Evolutionary conservation across 1,140 invertebrate species (phyloP), one percentile per base, ranked within the genome.

Genomic region (Zaprionus lachaisei): DNA sequence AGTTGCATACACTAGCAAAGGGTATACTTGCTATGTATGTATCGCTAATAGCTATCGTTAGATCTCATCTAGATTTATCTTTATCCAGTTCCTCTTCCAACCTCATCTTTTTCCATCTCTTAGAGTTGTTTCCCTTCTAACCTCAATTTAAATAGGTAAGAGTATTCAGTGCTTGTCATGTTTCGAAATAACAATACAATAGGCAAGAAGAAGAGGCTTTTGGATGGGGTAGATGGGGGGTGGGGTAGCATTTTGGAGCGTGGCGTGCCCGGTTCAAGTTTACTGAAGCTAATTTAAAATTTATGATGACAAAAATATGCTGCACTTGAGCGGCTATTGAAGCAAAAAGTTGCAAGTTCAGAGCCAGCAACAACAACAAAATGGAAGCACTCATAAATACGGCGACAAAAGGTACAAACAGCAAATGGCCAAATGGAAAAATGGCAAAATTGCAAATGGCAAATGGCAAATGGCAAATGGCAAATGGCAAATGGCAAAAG

Each of bases 211-310:
- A 64, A 72, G 31, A 47, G 17, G 26, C 31, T 41, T 22, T 64
- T n/a, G 17, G 12, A 11, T 12, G 15, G 34, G 49, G 22, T 37
- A 66, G n/a, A n/a, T 15, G 20, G 57, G 44, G 12, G 1, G 9
- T 20, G 20, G 20, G 20, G 20, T 3, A 26, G 24, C 26, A 26
- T 26, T 26, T 26, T 26, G 28, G 7, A 1, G 38, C 38, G 17
- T 38, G 24, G 28, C 60, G 49, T 79, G 47, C 62, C 67, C 61
- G 66, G 31, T 65, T 68, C 65, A 78, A 74, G 73, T 83, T 84
- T 85, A 70, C 68, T 68, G 67, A 64, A 84, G 67, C 79, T 85
- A 71, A 84, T 84, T 75, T 81, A 84, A 85, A 81, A 84, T 84
- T 85, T 84, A 84, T 84, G 82, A 85, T 64, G 67, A 64, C 72